phyloP scores from a whole-genome alignment of 2,888 invertebrate species.

The Morpho deidamia region DNA sequence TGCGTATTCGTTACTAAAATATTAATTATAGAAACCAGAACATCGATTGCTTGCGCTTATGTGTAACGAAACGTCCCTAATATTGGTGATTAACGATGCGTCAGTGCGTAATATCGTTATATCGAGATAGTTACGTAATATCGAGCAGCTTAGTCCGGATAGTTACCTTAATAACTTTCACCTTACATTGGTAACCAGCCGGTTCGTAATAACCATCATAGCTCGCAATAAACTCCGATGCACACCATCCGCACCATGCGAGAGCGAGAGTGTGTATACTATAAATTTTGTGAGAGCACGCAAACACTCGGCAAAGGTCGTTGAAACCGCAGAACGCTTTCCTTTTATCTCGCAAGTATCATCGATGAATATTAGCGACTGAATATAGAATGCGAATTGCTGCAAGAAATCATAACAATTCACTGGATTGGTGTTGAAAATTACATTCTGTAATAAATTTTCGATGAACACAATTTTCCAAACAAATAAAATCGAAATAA shows the following conservation, averaged over 20 bases:
- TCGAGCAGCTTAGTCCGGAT: slow-evolving; percentile 21
- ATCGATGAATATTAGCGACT: slow-evolving; percentile 1
- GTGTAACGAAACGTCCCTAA: neutral
- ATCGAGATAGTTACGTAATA: slow-evolving; percentile 21
- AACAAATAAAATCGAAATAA: too few species aligned
- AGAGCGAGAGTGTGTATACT: slow-evolving; percentile 65
- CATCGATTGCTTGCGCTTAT: neutral
- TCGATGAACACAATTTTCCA: too few species aligned
- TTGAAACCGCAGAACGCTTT: slow-evolving; percentile 48
- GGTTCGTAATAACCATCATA: slow-evolving; percentile 52
- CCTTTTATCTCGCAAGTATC: slow-evolving; percentile 24
- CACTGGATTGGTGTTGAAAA: too few species aligned
- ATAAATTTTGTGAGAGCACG: slow-evolving; percentile 68
- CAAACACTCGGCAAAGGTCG: slow-evolving; percentile 43
- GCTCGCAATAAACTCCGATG: slow-evolving; percentile 42
- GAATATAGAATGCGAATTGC: neutral
- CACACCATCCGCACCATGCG: slow-evolving; percentile 15
- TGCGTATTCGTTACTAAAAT: too few species aligned
- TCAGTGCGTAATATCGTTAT: too few species aligned
- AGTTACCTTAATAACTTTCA: slow-evolving; percentile 55
- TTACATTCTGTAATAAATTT: too few species aligned
- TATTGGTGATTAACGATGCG: slow-evolving; percentile 17
- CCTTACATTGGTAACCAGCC: slow-evolving; percentile 53
- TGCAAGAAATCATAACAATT: neutral
- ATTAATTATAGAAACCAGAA: neutral